Conservation (phyloP, 1,140 invertebrate species). For the Protaetia brevitarsis region DNA sequence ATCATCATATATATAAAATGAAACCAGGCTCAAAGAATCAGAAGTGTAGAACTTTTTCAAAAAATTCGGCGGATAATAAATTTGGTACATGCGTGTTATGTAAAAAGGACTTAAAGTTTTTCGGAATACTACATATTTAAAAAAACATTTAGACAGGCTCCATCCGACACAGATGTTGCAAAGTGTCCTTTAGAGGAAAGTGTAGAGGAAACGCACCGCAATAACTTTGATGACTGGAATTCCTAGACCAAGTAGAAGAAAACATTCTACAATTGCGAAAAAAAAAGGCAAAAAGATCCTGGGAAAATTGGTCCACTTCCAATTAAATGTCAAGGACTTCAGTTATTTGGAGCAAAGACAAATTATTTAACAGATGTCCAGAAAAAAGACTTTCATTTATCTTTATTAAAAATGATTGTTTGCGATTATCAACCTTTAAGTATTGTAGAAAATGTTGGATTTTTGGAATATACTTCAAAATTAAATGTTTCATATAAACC, state of each 20-base stretch:
- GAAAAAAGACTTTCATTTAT: neutral
- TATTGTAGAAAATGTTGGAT: slow-evolving; percentile 29
- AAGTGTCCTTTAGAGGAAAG: no score
- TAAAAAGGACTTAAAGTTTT: neutral
- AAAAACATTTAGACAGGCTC: neutral
- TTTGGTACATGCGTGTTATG: neutral
- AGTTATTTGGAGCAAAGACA: neutral
- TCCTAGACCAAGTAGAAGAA: neutral
- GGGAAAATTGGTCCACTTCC: neutral
- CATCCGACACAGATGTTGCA: no score
- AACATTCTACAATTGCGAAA: neutral
- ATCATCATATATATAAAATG: neutral
- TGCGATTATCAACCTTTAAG: slow-evolving; percentile 26
- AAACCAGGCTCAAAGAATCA: neutral
- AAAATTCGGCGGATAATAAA: neutral
- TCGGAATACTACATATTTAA: neutral
- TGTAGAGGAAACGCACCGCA: no score
- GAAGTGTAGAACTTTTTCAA: neutral
- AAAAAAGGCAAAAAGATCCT: neutral
- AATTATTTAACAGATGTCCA: neutral
- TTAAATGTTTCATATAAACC: slow-evolving; percentile 25
- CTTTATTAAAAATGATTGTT: slow-evolving; percentile 20
- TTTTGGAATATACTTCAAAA: slow-evolving; percentile 22
- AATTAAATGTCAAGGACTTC: neutral
- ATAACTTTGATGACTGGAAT: neutral